A percentile compares a stretch with the other conserved stretches of the same genome.
Evolutionary conservation across 23 tunicate genomes (phyloP).

Genomic region (Styela clava): DNA sequence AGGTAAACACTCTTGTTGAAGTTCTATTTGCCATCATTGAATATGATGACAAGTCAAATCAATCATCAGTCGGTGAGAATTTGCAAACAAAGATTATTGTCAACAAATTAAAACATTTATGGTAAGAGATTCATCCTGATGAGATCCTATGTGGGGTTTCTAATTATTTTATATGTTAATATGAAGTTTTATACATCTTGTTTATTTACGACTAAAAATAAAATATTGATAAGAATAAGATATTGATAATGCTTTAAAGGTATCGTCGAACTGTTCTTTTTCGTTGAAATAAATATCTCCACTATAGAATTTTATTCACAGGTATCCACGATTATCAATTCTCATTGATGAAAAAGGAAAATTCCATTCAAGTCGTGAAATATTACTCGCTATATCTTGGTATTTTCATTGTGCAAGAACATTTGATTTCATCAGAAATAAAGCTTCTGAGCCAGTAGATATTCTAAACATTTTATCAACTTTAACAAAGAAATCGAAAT

Average conservation of each 20-base stretch:
- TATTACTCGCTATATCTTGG: conserved; percentile 23
- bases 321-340: neutral
- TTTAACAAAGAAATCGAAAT: neutral
- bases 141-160: too few relatives aligned
- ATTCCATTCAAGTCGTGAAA: conserved; percentile 27
- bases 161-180: too few relatives aligned
- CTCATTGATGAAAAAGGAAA: neutral
- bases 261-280: too few relatives aligned
- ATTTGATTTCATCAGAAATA: neutral
- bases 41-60: neutral
- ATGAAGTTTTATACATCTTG: too few relatives aligned
- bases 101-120: neutral
- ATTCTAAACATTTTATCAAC: neutral
- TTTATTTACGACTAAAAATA: too few relatives aligned
- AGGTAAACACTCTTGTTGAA: neutral
- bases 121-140: too few relatives aligned
- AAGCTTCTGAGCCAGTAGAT: conserved; percentile 2
- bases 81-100: neutral
- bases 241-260: too few relatives aligned
- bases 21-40: neutral
- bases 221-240: too few relatives aligned
- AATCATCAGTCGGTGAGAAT: neutral
- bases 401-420: conserved; percentile 2
- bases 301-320: neutral
- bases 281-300: too few relatives aligned